Conservation (phyloP, 2,888 invertebrate species). For the Microctonus aethiopoides region DNA sequence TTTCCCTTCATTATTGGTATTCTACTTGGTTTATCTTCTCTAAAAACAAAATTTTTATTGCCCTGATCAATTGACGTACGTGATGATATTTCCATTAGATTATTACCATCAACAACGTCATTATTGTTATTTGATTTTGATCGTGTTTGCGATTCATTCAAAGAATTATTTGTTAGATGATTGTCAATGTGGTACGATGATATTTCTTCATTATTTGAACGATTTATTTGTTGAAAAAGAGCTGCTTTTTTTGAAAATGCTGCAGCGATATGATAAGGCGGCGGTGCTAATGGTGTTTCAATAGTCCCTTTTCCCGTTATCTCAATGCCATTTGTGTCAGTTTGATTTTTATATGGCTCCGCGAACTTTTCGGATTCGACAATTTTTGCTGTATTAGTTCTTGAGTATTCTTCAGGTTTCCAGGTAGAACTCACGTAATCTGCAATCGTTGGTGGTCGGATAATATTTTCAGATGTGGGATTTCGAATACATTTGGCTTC, state of each 20-base stretch:
- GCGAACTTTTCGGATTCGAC: slow-evolving; percentile 61
- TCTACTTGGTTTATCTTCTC: slow-evolving; percentile 53
- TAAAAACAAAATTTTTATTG: slow-evolving; percentile 20
- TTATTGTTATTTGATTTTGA: slow-evolving; percentile 26
- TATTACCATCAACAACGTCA: slow-evolving; percentile 26
- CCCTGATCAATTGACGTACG: slow-evolving; percentile 8
- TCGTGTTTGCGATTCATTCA: slow-evolving; percentile 11
- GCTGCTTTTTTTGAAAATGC: slow-evolving; percentile 82
- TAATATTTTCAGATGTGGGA: slow-evolving; percentile 58
- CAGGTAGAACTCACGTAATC: slow-evolving; percentile 63
- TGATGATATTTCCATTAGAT: not conserved
- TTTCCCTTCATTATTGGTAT: slow-evolving; percentile 58
- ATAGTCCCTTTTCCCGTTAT: slow-evolving; percentile 50
- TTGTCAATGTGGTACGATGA: slow-evolving; percentile 28
- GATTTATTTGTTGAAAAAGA: slow-evolving; percentile 59
- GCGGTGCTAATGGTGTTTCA: slow-evolving; percentile 70
- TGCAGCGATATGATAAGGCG: slow-evolving; percentile 87
- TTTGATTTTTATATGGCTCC: slow-evolving; percentile 52
- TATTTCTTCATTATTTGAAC: slow-evolving; percentile 26
- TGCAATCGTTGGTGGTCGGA: slow-evolving; percentile 59
- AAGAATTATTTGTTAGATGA: slow-evolving; percentile 26
- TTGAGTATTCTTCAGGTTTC: slow-evolving; percentile 63
- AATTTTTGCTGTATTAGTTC: slow-evolving; percentile 61
- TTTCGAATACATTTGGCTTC: slow-evolving; percentile 65
- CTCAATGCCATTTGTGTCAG: slow-evolving; percentile 59